Conservation (phyloP, 2,797 vertebrate species). For the Onychomys torridus region DNA sequence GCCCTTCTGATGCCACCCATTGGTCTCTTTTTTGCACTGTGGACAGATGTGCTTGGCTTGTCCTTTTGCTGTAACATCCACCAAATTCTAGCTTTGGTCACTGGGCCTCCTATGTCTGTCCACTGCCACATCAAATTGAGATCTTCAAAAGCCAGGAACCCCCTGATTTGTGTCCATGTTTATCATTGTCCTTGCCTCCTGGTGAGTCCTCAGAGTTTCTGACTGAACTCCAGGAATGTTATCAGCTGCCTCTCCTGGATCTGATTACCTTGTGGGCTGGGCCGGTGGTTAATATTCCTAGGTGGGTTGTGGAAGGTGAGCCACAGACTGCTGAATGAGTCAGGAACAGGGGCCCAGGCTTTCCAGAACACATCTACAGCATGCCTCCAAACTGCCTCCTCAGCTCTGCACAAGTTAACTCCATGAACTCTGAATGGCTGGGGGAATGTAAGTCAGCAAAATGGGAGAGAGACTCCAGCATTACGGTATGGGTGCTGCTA, state of each 20-base stretch:
- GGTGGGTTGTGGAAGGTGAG: constrained; percentile 11
- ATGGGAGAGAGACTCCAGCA: neutral
- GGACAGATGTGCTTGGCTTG: neutral
- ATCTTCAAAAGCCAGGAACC: neutral
- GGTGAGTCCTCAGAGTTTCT: neutral
- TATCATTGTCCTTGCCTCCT: neutral
- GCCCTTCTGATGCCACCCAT: neutral
- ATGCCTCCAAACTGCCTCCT: neutral
- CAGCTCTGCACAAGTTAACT: neutral
- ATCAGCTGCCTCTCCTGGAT: neutral
- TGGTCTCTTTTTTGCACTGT: neutral
- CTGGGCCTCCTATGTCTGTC: neutral
- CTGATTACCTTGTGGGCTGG: constrained; percentile 43
- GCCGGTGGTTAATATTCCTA: neutral
- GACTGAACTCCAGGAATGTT: constrained; percentile 61
- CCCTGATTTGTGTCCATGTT: neutral
- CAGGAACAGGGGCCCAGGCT: neutral
- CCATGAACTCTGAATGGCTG: neutral
- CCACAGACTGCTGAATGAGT: neutral
- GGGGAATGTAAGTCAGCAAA: neutral
- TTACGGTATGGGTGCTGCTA: neutral
- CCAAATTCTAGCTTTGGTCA: neutral
- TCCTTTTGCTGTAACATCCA: neutral
- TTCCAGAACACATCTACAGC: neutral
- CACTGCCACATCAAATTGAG: neutral